phyloP scores from a whole-genome alignment of 2,113 vertebrate species.

The Prochilodus magdalenae region DNA sequence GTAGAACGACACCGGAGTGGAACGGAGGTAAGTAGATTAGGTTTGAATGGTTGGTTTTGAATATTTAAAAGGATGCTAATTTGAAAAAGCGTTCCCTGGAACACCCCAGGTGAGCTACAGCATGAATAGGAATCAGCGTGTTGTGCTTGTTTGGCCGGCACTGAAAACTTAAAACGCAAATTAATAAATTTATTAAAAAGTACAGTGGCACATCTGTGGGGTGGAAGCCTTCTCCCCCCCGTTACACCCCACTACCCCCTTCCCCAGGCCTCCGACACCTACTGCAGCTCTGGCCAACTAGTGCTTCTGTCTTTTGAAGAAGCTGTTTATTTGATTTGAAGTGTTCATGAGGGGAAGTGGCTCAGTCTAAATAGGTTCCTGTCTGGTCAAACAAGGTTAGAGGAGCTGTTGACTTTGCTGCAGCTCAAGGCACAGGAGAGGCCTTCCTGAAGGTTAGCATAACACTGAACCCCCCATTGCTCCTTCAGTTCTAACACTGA shows the following conservation, averaged over 20 bases:
- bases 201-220: neutral
- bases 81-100: slow-evolving; percentile 6
- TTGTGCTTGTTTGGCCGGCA: neutral
- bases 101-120: slow-evolving; percentile 1
- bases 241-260: too few relatives aligned
- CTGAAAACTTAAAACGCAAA: neutral
- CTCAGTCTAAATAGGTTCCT: neutral
- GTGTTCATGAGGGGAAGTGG: neutral
- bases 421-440: neutral
- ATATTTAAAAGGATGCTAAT: neutral
- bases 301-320: neutral
- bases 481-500: neutral
- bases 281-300: neutral
- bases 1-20: neutral
- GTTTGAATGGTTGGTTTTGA: neutral
- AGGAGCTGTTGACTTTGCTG: neutral
- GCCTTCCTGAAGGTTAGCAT: neutral
- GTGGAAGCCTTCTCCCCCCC: neutral
- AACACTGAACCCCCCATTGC: neutral
- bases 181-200: neutral
- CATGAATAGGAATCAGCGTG: neutral
- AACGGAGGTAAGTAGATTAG: slow-evolving; percentile 18
- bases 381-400: neutral
- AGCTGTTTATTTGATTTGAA: neutral
- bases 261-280: neutral